A percentile compares a stretch with the other conserved stretches of the same genome.
phyloP scores from a whole-genome alignment of 1,140 invertebrate genomes.

The Bombus polaris region DNA sequence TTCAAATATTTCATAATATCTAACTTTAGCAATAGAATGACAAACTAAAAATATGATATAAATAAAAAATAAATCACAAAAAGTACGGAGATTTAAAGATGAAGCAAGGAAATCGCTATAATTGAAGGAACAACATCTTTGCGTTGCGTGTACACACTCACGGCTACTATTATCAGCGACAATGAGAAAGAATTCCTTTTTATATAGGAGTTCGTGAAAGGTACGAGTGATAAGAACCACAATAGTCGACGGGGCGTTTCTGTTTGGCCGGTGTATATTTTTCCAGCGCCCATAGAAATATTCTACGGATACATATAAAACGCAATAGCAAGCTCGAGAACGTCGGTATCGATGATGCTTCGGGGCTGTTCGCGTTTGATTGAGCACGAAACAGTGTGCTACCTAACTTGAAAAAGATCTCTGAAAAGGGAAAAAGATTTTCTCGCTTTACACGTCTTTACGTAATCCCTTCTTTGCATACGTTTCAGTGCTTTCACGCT shows the following conservation, averaged over 20 bases:
- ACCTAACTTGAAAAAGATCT: constrained; percentile 15
- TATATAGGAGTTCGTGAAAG: not conserved
- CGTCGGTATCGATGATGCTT: constrained; percentile 17
- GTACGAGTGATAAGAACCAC: constrained; percentile 17
- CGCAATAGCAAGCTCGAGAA: not conserved
- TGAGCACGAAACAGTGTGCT: constrained; percentile 10
- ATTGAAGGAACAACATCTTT: not conserved
- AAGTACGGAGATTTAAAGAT: too few relatives aligned
- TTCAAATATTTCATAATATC: too few relatives aligned
- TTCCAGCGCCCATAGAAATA: not conserved
- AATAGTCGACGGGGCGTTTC: constrained; percentile 1
- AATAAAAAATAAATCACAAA: too few relatives aligned
- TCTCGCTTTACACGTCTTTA: constrained; percentile 1
- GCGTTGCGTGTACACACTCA: not conserved
- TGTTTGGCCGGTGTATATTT: constrained; percentile 2
- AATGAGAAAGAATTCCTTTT: constrained; percentile 8
- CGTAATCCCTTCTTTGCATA: constrained; percentile 1
- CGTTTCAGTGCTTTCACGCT: not conserved
- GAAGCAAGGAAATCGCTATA: not conserved
- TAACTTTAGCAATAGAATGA: not conserved
- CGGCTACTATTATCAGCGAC: too few relatives aligned
- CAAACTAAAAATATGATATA: not conserved
- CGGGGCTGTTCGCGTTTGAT: constrained; percentile 12
- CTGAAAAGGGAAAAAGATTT: not conserved
- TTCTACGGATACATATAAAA: not conserved